A percentile compares a stretch with the other conserved stretches of the same genome.
These are phyloP conservation scores for Coracias cyanogaster DNA, from an alignment of 2,797 vertebrate species.

Conservation along the genomic window DNA sequence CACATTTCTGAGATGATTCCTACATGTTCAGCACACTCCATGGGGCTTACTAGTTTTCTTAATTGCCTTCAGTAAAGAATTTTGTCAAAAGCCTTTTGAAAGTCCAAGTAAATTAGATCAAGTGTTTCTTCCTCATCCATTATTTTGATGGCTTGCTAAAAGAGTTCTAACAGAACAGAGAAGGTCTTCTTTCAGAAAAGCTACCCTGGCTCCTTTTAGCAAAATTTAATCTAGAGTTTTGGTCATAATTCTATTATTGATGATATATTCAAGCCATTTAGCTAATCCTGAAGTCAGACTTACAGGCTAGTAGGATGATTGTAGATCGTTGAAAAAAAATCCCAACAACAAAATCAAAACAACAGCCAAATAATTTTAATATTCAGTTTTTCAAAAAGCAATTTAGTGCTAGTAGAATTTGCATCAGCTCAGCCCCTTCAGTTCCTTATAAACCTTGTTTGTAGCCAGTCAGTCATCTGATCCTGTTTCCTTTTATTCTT, in stretches of 20 bases:
- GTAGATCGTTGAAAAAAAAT: neutral
- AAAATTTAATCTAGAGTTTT: neutral
- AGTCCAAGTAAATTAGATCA: slow-evolving; percentile 23
- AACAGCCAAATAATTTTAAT: neutral
- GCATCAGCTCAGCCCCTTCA: neutral
- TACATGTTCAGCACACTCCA: neutral
- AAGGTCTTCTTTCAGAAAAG: slow-evolving; percentile 16
- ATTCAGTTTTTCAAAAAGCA: neutral
- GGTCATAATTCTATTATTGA: slow-evolving; percentile 3
- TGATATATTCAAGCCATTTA: neutral
- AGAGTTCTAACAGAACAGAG: neutral
- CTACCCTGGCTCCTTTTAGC: neutral
- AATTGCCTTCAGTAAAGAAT: neutral
- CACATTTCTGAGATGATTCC: neutral
- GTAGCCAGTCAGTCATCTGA: neutral
- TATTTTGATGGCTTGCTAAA: slow-evolving; percentile 5
- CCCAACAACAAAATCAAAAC: neutral
- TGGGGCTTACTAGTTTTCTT: neutral
- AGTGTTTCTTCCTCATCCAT: neutral
- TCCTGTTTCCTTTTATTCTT: neutral
- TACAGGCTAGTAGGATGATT: neutral
- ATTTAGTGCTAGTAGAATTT: neutral
- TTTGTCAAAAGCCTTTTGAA: slow-evolving; percentile 27
- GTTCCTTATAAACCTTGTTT: neutral
- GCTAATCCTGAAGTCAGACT: neutral